Evolutionary conservation across 2,888 invertebrate species (phyloP).

Genomic region (Tetranychus truncatus): DNA sequence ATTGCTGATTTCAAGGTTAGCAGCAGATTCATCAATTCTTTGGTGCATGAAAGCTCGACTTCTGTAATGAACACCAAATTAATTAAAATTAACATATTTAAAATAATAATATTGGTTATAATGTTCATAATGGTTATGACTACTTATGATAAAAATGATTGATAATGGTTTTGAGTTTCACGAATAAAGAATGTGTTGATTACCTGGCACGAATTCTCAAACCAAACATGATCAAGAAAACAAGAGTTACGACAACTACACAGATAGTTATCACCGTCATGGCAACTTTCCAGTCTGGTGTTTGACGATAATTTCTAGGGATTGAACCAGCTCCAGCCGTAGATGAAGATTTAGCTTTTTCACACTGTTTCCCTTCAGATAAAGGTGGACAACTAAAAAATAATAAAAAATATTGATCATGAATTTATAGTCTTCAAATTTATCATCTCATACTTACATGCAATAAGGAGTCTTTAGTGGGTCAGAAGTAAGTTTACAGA

Average conservation of each 20-base stretch:
- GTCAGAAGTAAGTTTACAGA: conserved; percentile 35
- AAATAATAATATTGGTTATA: background rate
- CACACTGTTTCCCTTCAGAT: conserved; percentile 15
- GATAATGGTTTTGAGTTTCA: background rate
- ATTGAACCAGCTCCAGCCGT: background rate
- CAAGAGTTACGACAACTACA: background rate
- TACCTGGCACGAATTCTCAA: conserved; percentile 2
- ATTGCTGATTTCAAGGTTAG: conserved; percentile 56
- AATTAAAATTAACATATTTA: background rate
- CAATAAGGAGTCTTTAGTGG: conserved; percentile 38
- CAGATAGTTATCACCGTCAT: background rate
- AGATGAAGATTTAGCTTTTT: background rate
- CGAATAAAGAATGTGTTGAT: background rate
- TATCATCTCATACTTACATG: conserved; percentile 30
- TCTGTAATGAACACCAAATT: conserved; percentile 32
- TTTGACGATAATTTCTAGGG: background rate
- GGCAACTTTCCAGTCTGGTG: background rate
- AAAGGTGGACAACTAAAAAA: conserved; percentile 13
- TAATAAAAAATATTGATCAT: background rate
- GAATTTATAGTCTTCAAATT: background rate
- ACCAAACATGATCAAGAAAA: background rate
- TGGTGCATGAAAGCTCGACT: conserved; percentile 54
- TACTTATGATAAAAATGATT: background rate
- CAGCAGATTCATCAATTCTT: conserved; percentile 41
- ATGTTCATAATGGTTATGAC: background rate